A percentile compares a stretch with the other conserved stretches of the same genome.
Conservation (phyloP, 2,888 invertebrate genomes). For the Pristionchus japonicus region DNA sequence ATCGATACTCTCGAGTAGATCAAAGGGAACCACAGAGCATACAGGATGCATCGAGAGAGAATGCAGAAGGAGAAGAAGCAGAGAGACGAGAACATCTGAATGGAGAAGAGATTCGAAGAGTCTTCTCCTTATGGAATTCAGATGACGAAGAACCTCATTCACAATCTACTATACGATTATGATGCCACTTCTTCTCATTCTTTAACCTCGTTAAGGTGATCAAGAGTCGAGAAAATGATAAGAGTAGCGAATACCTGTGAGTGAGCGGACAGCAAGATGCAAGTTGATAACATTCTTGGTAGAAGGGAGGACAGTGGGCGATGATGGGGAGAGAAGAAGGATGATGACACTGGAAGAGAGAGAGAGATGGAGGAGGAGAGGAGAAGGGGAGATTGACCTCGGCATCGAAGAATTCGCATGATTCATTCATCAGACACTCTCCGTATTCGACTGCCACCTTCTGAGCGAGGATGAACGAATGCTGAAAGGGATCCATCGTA, state of each 20-base stretch:
- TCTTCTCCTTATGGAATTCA: not conserved
- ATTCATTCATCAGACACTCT: slow-evolving; percentile 22
- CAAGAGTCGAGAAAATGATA: not conserved
- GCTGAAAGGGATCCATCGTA: not conserved
- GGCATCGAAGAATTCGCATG: not conserved
- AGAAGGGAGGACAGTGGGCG: slow-evolving; percentile 10
- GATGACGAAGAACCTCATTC: not conserved
- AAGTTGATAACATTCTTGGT: not conserved
- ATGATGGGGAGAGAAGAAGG: slow-evolving; percentile 14
- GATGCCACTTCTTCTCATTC: not conserved
- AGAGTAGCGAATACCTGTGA: not conserved
- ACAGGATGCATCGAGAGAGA: slow-evolving; percentile 42
- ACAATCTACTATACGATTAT: not conserved
- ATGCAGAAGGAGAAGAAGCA: not conserved
- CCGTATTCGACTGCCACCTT: not conserved
- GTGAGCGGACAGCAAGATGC: slow-evolving; percentile 39
- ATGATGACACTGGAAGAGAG: slow-evolving; percentile 11
- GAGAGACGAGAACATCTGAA: slow-evolving; percentile 37
- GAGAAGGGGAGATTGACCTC: not conserved
- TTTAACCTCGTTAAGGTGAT: not conserved
- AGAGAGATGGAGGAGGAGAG: too few relatives aligned
- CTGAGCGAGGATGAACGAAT: not conserved
- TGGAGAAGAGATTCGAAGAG: not conserved
- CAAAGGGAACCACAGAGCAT: not conserved
- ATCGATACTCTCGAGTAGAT: not conserved